Evolutionary conservation across 2,797 vertebrate genomes (phyloP), one percentile per base, ranked within the genome.

Genomic region (Amblyopsis hoosieri): DNA sequence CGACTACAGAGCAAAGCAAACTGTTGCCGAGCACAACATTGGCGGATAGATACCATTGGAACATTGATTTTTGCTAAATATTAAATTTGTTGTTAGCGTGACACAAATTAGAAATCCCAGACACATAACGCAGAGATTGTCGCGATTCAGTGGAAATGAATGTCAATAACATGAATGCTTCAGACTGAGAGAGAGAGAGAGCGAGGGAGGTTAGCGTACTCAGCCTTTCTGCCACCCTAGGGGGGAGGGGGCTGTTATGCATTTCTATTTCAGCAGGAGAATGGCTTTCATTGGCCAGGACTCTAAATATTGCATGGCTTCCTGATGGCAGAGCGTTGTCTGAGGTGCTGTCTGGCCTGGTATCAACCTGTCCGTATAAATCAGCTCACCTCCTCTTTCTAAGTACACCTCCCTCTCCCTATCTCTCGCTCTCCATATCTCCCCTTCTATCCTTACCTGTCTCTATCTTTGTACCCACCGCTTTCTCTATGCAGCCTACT

Each of bases 331-430:
- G 83, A 86, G 82, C 77, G 84, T 89, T 91, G 89, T 92, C 88
- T 83, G 74, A 87, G 85, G 82, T 82, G 45, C 87, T 87, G 87
- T 87, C 85, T 92, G 85, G 84, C 89, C 90, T 79, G 72, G 81
- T 91, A 91, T 89, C 89, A 90, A 89, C 91, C 91, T 95, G 93
- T 92, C 92, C 84, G 71, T 89, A 90, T 93, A 91, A 92, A 94
- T 95, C 92, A 91, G 80, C 77, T 78, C 53, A 81, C 81, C 82
- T 85, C 84, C 61, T 66, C 50, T 54, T 69, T 67, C 68, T 76
- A 79, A 83, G 66, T 15, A 2, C n/a, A 14, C 29, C 46, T 50
- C 58, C 17, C 45, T 23, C 57, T 4, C 15, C 14, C 59, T 55
- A 19, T 64, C 42, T 37, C n/a, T 33, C 53, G 54, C 23, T 33